phyloP scores from a whole-genome alignment of 1,140 invertebrate species.

The Mylabris phalerata region DNA sequence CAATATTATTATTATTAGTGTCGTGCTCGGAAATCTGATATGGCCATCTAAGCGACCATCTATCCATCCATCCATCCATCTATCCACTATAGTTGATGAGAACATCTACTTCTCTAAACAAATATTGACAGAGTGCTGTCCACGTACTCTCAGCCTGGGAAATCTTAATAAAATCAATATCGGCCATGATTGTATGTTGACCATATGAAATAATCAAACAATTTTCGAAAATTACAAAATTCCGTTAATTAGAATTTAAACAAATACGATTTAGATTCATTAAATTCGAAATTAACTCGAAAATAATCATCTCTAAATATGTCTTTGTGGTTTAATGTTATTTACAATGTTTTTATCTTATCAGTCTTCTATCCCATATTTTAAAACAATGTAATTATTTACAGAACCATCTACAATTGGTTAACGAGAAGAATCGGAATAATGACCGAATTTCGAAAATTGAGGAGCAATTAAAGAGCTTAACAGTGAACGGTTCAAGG shows the following conservation, averaged over 20 bases:
- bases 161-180: slow-evolving; percentile 37
- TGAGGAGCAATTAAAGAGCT: slow-evolving; percentile 37
- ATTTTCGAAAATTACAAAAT: background rate
- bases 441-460: slow-evolving; percentile 38
- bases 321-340: no score
- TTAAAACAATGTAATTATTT: slow-evolving; percentile 18
- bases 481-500: slow-evolving; percentile 26
- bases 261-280: background rate
- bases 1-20: background rate
- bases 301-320: background rate
- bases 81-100: slow-evolving; percentile 35
- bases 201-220: slow-evolving; percentile 19
- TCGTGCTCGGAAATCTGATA: slow-evolving; percentile 16
- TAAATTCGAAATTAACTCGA: background rate
- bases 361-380: no score
- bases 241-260: background rate
- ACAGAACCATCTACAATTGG: slow-evolving; percentile 38
- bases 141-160: slow-evolving; percentile 33
- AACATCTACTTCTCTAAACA: slow-evolving; percentile 34
- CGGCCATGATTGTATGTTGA: slow-evolving; percentile 25
- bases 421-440: slow-evolving; percentile 35
- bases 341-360: background rate
- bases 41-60: slow-evolving; percentile 15
- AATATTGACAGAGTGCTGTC: slow-evolving; percentile 38
- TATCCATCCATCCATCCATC: slow-evolving; percentile 31